A percentile compares a stretch with the other conserved stretches of the same genome.
Conservation (phyloP, 2,113 vertebrate genomes). For the Chionis minor region DNA sequence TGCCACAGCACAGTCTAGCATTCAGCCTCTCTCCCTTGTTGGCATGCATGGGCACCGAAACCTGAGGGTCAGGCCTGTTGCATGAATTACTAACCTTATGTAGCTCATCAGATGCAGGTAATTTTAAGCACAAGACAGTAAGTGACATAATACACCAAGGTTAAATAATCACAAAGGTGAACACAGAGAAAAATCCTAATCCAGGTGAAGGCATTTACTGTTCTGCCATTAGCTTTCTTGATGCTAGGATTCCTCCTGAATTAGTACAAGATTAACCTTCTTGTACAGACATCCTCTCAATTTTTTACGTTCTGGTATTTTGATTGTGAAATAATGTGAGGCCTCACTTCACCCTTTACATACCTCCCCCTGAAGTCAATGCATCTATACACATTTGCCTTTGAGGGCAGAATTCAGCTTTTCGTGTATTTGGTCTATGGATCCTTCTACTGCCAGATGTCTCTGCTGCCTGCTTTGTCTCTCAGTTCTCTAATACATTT, state of each 20-base stretch:
- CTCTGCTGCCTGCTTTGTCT: neutral
- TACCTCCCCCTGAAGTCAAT: neutral
- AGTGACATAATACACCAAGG: neutral
- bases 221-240: neutral
- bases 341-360: neutral
- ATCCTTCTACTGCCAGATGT: neutral
- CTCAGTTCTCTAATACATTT: neutral
- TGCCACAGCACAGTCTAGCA: neutral
- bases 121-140: neutral
- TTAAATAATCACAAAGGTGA: neutral
- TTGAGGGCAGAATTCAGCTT: neutral
- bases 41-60: accelerated
- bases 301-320: neutral
- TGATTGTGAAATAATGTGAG: neutral
- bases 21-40: neutral
- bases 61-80: neutral
- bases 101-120: neutral
- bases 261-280: neutral
- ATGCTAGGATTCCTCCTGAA: neutral
- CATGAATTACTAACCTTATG: neutral
- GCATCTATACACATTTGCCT: neutral
- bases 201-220: neutral
- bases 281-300: neutral
- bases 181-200: neutral
- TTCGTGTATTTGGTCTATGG: neutral